Evolutionary conservation across 2,888 invertebrate genomes (phyloP).

Genomic region (Agrilus mali): DNA sequence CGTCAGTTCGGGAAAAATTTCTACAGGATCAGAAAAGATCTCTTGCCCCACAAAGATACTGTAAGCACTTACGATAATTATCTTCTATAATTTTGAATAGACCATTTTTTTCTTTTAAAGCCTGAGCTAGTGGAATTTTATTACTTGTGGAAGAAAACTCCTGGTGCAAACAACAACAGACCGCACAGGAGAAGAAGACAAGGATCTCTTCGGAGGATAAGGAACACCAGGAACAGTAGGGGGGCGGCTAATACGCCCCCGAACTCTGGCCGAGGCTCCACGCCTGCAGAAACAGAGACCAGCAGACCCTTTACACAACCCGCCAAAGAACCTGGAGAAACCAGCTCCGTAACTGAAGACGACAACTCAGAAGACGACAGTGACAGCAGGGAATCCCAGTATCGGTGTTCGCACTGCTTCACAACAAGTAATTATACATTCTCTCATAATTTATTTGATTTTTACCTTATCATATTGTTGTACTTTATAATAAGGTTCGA

Average conservation of each 20-base stretch:
- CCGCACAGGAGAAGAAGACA: constrained; percentile 84
- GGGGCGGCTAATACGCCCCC: constrained; percentile 42
- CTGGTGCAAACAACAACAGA: constrained; percentile 91
- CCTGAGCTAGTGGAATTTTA: constrained; percentile 97
- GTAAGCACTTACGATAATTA: too few species aligned
- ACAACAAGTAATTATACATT: constrained; percentile 45
- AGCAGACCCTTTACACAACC: constrained; percentile 51
- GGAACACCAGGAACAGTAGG: constrained; percentile 78
- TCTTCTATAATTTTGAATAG: constrained; percentile 9
- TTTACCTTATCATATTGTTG: neutral
- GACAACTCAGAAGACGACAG: constrained; percentile 91
- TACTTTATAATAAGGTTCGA: constrained; percentile 39
- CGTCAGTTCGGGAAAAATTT: constrained; percentile 99
- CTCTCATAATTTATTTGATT: constrained; percentile 1
- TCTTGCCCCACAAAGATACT: constrained; percentile 93
- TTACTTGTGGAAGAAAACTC: constrained; percentile 99
- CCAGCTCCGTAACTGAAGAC: constrained; percentile 73
- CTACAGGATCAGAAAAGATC: constrained; percentile 91
- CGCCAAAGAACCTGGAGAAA: constrained; percentile 53
- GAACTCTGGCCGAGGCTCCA: constrained; percentile 20
- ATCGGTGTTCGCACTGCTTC: constrained; percentile 62
- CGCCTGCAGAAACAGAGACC: constrained; percentile 32
- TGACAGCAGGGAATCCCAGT: constrained; percentile 77
- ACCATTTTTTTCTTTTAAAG: constrained; percentile 30
- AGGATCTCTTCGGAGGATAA: constrained; percentile 74